Base-by-base conservation (phyloP, 2,797 vertebrate species). In the Characodon lateralis region DNA sequence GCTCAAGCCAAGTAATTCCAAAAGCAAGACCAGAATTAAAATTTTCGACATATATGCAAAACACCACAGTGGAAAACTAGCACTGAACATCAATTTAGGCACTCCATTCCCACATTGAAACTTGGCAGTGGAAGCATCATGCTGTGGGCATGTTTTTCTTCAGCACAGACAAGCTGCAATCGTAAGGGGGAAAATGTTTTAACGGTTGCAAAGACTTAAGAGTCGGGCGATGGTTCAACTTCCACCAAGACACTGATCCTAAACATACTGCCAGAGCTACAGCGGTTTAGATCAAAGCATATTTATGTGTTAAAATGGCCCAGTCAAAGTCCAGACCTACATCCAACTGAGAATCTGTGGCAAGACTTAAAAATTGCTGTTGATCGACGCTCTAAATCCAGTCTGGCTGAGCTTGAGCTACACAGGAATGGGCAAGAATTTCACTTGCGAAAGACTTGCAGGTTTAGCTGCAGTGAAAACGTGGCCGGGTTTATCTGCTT, bases 401-500 rank as follows among this genome's bases (percentile, higher is more conserved):
- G 41, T 24, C 35, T 41, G 31, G 35, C 16, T 31, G 61, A 61
- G 18, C 31, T 10, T 65, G 16, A 41, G 63, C 63, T 39, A 41
- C 18, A n/a, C 35, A 68, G 24, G 39, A 24, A 68, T 5, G 6
- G 39, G 22, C 22, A 43, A 26, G 7, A 14, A 1, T 6, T 68
- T 43, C 18, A 24, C 20, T 22, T 1, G 20, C 20, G 10, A 5
- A 24, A 6, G 9, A 24, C 22, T n/a, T n/a, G 51, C 18, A 53
- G 18, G 63, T 65, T 65, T 65, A 65, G 63, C 35, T 65, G 7
- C 35, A 39, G 61, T 65, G 58, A 65, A 65, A 39, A 65, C 5
- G 18, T 10, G 1, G 6, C 31, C 76, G 66, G 82, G 76, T 82
- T 83, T 55, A 83, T 81, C 81, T 71, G 85, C 74, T 46, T 14